Percentiles rank a stretch among this genome's conserved stretches.
Conservation (phyloP, 2,797 vertebrate genomes). For the Anas acuta region DNA sequence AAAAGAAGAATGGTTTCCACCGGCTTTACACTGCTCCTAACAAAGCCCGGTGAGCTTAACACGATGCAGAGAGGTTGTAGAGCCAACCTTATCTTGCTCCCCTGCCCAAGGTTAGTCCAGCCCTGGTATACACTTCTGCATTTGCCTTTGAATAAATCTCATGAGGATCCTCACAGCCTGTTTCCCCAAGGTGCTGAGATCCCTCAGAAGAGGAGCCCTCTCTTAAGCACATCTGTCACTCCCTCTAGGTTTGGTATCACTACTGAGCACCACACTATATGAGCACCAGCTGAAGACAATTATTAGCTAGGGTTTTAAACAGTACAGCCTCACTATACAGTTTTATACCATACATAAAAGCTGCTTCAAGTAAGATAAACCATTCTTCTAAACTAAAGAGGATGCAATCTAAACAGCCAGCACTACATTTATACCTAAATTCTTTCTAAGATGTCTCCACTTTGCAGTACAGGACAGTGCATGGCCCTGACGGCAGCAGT, state of each 20-base stretch:
- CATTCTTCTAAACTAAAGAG: neutral
- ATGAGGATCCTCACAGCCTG: neutral
- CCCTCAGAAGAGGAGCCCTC: neutral
- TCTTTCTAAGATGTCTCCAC: neutral
- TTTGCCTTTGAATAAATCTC: neutral
- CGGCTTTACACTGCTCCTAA: neutral
- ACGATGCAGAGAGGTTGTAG: too few species aligned
- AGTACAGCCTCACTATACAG: too few species aligned
- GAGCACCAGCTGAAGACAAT: neutral
- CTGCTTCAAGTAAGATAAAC: neutral
- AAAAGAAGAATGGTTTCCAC: neutral
- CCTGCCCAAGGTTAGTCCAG: neutral
- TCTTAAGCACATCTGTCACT: neutral
- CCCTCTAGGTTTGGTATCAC: neutral
- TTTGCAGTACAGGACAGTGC: neutral
- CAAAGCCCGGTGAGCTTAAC: too few species aligned
- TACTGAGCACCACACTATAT: neutral
- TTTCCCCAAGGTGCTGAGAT: neutral
- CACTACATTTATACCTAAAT: neutral
- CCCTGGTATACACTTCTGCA: neutral
- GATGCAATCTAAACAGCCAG: neutral
- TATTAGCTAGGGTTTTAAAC: neutral
- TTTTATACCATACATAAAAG: neutral
- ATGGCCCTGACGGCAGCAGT: too few species aligned
- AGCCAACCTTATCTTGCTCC: neutral